Percentiles rank a stretch among this genome's conserved stretches.
These are phyloP conservation scores for Drosophila prostipennis DNA, from an alignment of 2,888 invertebrate species.

Conservation along the genomic window DNA sequence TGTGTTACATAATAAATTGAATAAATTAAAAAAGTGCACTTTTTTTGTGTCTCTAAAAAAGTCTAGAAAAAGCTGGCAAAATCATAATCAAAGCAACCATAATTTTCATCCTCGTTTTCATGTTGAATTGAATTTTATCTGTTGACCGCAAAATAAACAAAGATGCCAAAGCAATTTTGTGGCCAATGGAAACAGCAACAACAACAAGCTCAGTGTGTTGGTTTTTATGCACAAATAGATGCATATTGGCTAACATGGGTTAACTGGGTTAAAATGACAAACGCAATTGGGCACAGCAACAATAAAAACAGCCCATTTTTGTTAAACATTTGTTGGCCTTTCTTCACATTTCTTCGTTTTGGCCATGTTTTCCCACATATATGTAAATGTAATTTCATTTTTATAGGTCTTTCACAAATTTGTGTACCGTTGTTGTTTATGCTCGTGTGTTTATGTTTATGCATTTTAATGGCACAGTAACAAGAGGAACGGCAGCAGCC, in stretches of 20 bases:
- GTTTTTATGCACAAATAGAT: constrained; percentile 27
- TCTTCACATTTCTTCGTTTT: constrained; percentile 9
- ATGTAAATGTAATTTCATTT: constrained; percentile 38
- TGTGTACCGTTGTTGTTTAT: constrained; percentile 54
- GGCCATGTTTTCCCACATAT: constrained; percentile 22
- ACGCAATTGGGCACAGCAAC: constrained; percentile 45
- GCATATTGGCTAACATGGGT: constrained; percentile 52
- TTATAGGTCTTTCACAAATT: constrained; percentile 42
- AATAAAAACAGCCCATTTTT: constrained; percentile 32
- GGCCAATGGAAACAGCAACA: constrained; percentile 31
- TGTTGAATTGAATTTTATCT: constrained; percentile 54
- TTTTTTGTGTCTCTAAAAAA: neutral
- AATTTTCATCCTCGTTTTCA: constrained; percentile 47
- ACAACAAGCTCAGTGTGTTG: constrained; percentile 18
- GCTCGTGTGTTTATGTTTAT: constrained; percentile 70
- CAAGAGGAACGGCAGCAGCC: constrained; percentile 9
- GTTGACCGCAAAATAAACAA: constrained; percentile 57
- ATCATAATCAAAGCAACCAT: constrained; percentile 59
- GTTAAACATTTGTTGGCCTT: constrained; percentile 40
- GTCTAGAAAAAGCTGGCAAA: neutral
- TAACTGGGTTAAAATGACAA: constrained; percentile 76
- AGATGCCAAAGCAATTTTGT: constrained; percentile 46
- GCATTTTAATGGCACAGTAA: constrained; percentile 64
- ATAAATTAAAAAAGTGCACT: neutral
- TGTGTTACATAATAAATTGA: neutral